A percentile compares a stretch with the other conserved stretches of the same genome.
These are phyloP conservation scores for Heterotilapia buettikoferi DNA, from an alignment of 2,113 vertebrate genomes.

Conservation along the genomic window DNA sequence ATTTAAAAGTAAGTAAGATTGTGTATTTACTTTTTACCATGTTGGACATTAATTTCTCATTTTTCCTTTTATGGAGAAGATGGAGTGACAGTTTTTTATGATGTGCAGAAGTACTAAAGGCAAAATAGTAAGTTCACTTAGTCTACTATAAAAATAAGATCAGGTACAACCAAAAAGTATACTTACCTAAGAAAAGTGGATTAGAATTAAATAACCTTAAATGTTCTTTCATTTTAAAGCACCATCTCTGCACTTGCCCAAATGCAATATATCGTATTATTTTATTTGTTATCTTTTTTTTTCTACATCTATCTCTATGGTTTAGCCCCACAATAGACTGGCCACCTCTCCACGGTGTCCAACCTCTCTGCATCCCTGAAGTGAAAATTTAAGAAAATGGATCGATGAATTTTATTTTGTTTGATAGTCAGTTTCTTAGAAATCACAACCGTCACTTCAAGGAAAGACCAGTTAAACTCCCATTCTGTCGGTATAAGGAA, in stretches of 20 bases:
- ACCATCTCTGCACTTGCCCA: neutral
- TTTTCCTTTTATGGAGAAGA: neutral
- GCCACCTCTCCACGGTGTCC: neutral
- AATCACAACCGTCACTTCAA: neutral
- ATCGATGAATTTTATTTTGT: neutral
- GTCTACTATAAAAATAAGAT: neutral
- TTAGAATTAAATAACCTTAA: neutral
- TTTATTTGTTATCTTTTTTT: neutral
- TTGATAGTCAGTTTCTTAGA: neutral
- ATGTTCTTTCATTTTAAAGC: neutral
- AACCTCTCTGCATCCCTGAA: neutral
- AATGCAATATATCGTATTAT: neutral
- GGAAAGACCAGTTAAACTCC: neutral
- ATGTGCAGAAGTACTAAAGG: neutral
- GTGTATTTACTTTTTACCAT: neutral
- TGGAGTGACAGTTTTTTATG: neutral
- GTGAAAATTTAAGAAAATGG: neutral
- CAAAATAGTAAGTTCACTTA: neutral
- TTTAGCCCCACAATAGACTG: neutral
- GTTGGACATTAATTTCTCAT: neutral
- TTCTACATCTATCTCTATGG: neutral
- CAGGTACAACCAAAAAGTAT: neutral
- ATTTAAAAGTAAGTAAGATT: neutral
- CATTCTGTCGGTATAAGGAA: neutral
- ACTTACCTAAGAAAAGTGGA: neutral